phyloP scores from a whole-genome alignment of 1,140 invertebrate genomes.

The Onthophagus taurus region DNA sequence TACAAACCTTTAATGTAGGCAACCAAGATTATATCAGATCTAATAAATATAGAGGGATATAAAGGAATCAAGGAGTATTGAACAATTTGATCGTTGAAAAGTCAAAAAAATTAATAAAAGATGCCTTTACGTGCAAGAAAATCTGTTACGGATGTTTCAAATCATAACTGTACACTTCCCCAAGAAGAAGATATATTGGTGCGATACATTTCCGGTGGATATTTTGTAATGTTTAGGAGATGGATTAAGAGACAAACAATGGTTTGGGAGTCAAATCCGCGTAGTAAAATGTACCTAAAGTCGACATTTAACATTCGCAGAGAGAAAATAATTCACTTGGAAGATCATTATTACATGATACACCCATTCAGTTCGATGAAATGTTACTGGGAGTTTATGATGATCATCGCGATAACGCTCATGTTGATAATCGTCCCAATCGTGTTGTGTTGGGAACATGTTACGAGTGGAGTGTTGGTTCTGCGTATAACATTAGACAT shows the following conservation, averaged over 20 bases:
- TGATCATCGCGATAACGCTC: not conserved
- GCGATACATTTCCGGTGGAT: slow-evolving; percentile 20
- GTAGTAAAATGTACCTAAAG: slow-evolving; percentile 16
- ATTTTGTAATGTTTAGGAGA: slow-evolving; percentile 18
- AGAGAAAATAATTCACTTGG: slow-evolving; percentile 19
- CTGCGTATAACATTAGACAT: not conserved
- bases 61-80: no score
- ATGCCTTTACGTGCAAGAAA: no score
- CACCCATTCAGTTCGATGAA: slow-evolving; percentile 21
- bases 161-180: slow-evolving; percentile 8
- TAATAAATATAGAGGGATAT: no score
- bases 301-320: slow-evolving; percentile 17
- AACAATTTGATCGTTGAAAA: no score
- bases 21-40: no score
- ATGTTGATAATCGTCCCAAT: slow-evolving; percentile 1
- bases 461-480: not conserved
- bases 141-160: not conserved
- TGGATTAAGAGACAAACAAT: slow-evolving; percentile 11
- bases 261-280: slow-evolving; percentile 18
- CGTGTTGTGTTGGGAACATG: not conserved
- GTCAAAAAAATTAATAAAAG: no score
- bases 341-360: slow-evolving; percentile 19
- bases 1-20: no score
- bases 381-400: slow-evolving; percentile 1
- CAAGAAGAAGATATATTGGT: slow-evolving; percentile 13